A percentile compares a stretch with the other conserved stretches of the same genome.
Conservation (phyloP, 1,140 invertebrate genomes). For the Saxidomus purpurata region DNA sequence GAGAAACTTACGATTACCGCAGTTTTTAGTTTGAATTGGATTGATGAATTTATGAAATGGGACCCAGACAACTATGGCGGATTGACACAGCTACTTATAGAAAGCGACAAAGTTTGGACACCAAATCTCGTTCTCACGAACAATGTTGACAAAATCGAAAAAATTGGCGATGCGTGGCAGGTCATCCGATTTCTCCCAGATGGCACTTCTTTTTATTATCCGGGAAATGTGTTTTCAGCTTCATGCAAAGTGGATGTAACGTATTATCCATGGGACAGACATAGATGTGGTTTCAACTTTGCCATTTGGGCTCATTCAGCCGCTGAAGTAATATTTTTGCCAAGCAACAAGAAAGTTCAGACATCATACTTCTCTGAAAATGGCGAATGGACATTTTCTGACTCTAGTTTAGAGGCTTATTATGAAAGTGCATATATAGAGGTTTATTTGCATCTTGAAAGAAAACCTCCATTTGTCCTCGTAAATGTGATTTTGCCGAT, state of each 20-base stretch:
- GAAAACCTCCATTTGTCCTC: constrained; percentile 83
- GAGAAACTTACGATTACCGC: no score
- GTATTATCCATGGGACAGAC: no score
- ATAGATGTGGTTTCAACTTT: constrained; percentile 97
- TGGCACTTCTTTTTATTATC: constrained; percentile 90
- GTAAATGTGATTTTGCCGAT: no score
- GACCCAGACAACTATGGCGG: not conserved
- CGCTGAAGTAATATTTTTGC: constrained; percentile 1
- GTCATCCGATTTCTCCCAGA: constrained; percentile 97
- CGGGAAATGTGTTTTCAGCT: constrained; percentile 93
- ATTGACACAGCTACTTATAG: not conserved
- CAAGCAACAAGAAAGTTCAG: no score
- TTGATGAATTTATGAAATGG: no score
- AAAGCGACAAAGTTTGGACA: no score
- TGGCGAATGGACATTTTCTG: constrained; percentile 36
- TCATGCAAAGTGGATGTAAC: no score
- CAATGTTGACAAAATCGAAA: not conserved
- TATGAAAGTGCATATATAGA: no score
- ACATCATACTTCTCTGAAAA: constrained; percentile 6
- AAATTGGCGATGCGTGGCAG: constrained; percentile 91
- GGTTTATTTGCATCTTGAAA: constrained; percentile 46
- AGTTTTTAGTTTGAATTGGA: not conserved
- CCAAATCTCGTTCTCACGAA: not conserved
- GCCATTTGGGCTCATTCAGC: constrained; percentile 95
- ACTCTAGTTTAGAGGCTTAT: not conserved